Evolutionary conservation across 1,140 invertebrate genomes (phyloP), one percentile per base, ranked within the genome.

Genomic region (Drosophila subpulchrella): DNA sequence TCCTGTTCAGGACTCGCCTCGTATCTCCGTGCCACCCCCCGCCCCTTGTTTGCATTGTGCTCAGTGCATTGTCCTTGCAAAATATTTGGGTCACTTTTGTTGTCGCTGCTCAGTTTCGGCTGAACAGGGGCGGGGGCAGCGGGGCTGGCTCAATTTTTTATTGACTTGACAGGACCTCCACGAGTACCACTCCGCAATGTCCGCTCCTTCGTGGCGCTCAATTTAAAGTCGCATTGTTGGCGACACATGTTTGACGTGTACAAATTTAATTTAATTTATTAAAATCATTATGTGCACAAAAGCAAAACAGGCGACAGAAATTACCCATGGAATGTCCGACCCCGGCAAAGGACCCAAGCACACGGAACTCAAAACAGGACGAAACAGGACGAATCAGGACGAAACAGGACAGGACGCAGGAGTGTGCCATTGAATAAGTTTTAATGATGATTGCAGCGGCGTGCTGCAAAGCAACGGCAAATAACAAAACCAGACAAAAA

Each of bases 211-310:
- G 34, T 58, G 60, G 72, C 44, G 62, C 80, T 77, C 83, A 88
- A 88, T 88, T 88, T 89, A 77, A 86, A 68, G 61, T 61, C 56
- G 84, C 83, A 88, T 88, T 88, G 83, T 89, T 80, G 86, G 65
- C 76, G 61, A 89, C 84, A 89, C 83, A 88, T 89, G 84, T 84
- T 89, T 89, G 84, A 88, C 84, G 84, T 89, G 84, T 88, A 88
- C 84, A 89, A 88, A 89, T 88, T 88, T 88, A 88, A 88, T 89
- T 88, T 80, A 83, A 89, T 88, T 89, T 89, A 88, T 88, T 88
- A 89, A 80, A 88, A 84, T 88, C 86, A 88, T 88, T 88, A 89
- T 88, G 76, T 77, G 76, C 73, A 79, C 80, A 81, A 85, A 75
- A 67, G 81, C 78, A 78, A 80, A 83, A 61, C 79, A 68, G 66